Percentiles rank a stretch among this genome's conserved stretches.
Evolutionary conservation across 2,797 vertebrate species (phyloP).

Genomic region (Thamnophis elegans): DNA sequence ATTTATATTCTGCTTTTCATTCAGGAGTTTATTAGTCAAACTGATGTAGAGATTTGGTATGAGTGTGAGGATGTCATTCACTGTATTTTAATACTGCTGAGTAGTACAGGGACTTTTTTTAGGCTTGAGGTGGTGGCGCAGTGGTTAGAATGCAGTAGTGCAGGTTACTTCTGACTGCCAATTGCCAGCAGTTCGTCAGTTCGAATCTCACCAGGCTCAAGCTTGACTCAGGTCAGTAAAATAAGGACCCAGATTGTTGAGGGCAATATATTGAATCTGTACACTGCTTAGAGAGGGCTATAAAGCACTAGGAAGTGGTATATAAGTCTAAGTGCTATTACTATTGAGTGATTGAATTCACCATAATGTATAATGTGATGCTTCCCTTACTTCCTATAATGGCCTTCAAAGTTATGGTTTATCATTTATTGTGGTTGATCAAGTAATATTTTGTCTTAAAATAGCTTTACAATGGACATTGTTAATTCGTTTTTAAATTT

Average conservation of each 20-base stretch:
- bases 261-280: not conserved
- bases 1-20: not conserved
- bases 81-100: not conserved
- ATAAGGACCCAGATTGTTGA: not conserved
- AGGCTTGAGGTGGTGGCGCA: not conserved
- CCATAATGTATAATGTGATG: not conserved
- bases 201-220: not conserved
- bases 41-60: not conserved
- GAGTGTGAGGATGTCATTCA: not conserved
- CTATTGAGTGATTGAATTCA: not conserved
- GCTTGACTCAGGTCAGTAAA: not conserved
- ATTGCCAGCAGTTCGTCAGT: not conserved
- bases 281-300: not conserved
- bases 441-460: not conserved
- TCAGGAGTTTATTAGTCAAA: not conserved
- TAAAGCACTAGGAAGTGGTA: not conserved
- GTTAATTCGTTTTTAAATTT: not conserved
- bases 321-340: not conserved
- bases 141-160: not conserved
- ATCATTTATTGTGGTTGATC: not conserved
- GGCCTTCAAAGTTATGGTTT: not conserved
- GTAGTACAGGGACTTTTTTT: not conserved
- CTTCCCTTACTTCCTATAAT: not conserved
- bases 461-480: not conserved
- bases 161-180: not conserved